Evolutionary conservation across 92 coral and sea anemone genomes (phyloP), one percentile per base, ranked within the genome.

Genomic region (Pocillopora meandrina): DNA sequence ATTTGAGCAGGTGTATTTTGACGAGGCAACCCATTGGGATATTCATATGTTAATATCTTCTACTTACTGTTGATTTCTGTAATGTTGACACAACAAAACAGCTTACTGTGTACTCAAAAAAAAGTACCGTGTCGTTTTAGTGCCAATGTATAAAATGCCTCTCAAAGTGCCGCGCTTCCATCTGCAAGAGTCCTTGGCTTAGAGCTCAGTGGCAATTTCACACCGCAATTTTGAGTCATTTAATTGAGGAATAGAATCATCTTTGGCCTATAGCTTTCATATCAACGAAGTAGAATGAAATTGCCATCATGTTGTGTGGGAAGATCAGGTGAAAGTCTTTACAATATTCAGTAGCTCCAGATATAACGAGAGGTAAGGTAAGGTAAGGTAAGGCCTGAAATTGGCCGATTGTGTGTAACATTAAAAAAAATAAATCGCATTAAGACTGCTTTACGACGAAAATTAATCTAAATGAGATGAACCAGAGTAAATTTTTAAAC

Each of bases 1-100:
- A 47, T 58, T 16, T 60, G 71, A 34, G 72, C 86, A 82, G 86
- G 86, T 82, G 86, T 49, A 72, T 18, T 57, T 72, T 73, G 79
- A 36, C 65, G 36, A 72, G 79, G 79, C 86, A 82, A 82, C 79
- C 12, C 5, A 35, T 10, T 20, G n/a, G 47, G 56, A 36, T 61
- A 36, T 82, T 20, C n/a, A 58, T 59, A 63, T 47, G 74, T 70
- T 70, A 70, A 71, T 17, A 36, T 47, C 31, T 58, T 12, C 47
- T 80, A 57, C 42, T 80, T 68, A 18, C 16, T 21, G 66, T 62
- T 80, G 65, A 31, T 80, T 68, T 58, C 18, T 65, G 19, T 80
- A 42, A 80, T 68, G 52, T 19, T 61, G 56, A 69, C 75, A 68
- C 74, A 21, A 20, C 84, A 56, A 18, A 34, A 47, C 67, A 49